Percentiles rank a stretch among this genome's conserved stretches.
Evolutionary conservation across 2,888 invertebrate genomes (phyloP).

Genomic region (Stenichneumon culpator): DNA sequence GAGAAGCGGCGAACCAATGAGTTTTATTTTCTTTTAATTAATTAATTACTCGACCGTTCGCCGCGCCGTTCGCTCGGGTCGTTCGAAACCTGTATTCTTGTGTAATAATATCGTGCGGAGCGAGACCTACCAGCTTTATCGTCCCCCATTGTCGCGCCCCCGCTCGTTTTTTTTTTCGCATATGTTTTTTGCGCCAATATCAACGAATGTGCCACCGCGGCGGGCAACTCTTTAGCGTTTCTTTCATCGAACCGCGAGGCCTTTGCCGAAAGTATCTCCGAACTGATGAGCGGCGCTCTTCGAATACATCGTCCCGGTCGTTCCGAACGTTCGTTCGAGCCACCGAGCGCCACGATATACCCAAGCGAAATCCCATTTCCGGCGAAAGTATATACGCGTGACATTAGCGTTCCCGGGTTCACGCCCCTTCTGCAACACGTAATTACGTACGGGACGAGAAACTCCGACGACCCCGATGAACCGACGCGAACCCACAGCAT

Average conservation of each 20-base stretch:
- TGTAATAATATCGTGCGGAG: not conserved
- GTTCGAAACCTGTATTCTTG: not conserved
- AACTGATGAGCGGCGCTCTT: slow-evolving; percentile 12
- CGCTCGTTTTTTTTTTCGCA: not conserved
- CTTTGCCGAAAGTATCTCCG: not conserved
- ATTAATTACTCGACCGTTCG: slow-evolving; percentile 54
- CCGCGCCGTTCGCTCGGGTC: not conserved
- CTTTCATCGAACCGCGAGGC: slow-evolving; percentile 9
- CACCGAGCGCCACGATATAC: slow-evolving; percentile 56
- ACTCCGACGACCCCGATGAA: slow-evolving; percentile 62
- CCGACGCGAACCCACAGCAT: slow-evolving; percentile 24
- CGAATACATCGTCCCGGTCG: slow-evolving; percentile 9
- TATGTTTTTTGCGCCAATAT: not conserved
- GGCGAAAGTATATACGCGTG: slow-evolving; percentile 72
- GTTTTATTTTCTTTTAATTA: slow-evolving; percentile 64
- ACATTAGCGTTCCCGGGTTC: slow-evolving; percentile 72
- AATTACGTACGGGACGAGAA: slow-evolving; percentile 69
- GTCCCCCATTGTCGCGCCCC: not conserved
- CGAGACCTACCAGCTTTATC: not conserved
- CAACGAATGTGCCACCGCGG: no score
- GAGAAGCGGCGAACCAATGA: slow-evolving; percentile 38
- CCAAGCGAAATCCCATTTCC: slow-evolving; percentile 74
- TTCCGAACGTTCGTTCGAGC: slow-evolving; percentile 24
- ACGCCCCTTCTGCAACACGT: slow-evolving; percentile 72
- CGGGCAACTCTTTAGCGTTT: not conserved